Base-by-base conservation (phyloP, 2,113 vertebrate genomes). In the Clarias macrocephalus region DNA sequence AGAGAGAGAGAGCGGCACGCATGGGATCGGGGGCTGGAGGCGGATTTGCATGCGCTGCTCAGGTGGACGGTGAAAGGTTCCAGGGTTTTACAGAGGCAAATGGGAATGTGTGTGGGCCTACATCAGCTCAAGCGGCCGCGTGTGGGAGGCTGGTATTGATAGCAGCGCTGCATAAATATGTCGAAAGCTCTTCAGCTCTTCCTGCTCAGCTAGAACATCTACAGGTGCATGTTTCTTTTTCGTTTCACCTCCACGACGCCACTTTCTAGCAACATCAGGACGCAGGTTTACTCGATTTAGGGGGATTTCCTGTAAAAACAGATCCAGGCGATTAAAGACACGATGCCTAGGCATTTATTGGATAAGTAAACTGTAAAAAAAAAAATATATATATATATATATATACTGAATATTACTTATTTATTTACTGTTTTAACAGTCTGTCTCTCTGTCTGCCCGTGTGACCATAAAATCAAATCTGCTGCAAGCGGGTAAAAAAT, bases 61-160 rank as follows among this genome's bases (percentile, higher is more conserved):
- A 87, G 89, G 83, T 88, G 85, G 63, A 88, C 82, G 73, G 60
- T 65, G 85, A 89, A 80, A 79, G 86, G 66, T 56, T 70, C 48
- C 68, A 72, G 83, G 83, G 52, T 70, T 87, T 60, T n/a, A 72
- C 88, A 28, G 73, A 86, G 57, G 82, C 48, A 80, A 87, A 68
- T 60, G 86, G 86, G 65, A 86, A 76, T 52, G 84, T 83, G 80
- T 88, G 84, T 83, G 80, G 80, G 84, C 86, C 65, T 37, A 57
- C 70, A 83, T 76, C 68, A 23, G 80, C 80, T 87, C 73, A n/a
- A 90, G 66, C 85, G 52, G 82, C 85, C 42, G 80, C 59, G 88
- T 84, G 86, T 87, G 83, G 89, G 87, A 88, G 88, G 88, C 62
- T 57, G 82, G 85, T 88, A 87, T 88, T 88, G 88, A 90, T 87